Conservation (phyloP, 1,140 invertebrate genomes). For the Neodiprion lecontei region DNA sequence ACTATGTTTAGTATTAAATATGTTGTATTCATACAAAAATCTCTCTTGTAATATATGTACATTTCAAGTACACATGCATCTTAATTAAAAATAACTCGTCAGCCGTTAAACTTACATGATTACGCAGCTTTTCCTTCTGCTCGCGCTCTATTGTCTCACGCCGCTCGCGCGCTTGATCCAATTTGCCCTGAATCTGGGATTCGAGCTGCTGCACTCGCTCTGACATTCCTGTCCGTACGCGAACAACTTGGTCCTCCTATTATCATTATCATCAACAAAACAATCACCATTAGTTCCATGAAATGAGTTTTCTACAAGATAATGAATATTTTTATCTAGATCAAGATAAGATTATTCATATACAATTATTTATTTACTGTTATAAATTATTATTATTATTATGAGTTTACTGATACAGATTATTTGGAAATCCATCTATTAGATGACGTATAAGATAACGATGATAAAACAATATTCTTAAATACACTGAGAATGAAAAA, state of each 20-base stretch:
- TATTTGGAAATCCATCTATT: no score
- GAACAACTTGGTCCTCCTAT: conserved; percentile 76
- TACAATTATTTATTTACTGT: no score
- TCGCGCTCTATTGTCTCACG: conserved; percentile 74
- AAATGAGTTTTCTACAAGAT: conserved; percentile 20
- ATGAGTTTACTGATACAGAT: no score
- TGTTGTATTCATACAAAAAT: conserved; percentile 7
- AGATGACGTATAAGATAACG: no score
- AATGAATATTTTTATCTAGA: conserved; percentile 2
- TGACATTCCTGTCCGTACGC: conserved; percentile 69
- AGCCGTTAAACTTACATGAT: conserved; percentile 69
- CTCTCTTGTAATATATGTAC: conserved; percentile 4
- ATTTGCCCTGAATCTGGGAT: conserved; percentile 74
- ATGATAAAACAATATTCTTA: no score
- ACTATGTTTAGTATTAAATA: conserved; percentile 8
- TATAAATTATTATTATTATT: no score
- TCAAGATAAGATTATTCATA: conserved; percentile 17
- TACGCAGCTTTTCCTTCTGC: conserved; percentile 77
- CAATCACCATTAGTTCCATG: conserved; percentile 21
- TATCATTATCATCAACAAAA: conserved; percentile 31
- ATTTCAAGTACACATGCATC: conserved; percentile 15
- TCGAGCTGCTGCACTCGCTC: conserved; percentile 72
- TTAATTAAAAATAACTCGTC: conserved; percentile 14
- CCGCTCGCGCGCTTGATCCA: conserved; percentile 74
- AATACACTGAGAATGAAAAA: no score